These are phyloP conservation scores for Sphecodes monilicornis DNA, from an alignment of 2,888 invertebrate genomes.

Conservation along the genomic window DNA sequence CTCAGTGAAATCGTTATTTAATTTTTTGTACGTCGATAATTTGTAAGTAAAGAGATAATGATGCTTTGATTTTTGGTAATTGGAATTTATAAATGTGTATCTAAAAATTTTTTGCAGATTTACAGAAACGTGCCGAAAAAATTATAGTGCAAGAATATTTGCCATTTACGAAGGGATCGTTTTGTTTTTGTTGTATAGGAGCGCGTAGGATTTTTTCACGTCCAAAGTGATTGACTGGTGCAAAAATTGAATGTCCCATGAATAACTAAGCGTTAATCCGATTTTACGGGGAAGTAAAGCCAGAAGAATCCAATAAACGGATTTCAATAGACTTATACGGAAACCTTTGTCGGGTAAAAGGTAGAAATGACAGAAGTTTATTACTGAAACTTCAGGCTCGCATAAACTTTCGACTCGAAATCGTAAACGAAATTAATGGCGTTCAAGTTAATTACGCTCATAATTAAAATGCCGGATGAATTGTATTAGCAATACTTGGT, in stretches of 20 bases:
- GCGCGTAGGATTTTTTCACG: neutral
- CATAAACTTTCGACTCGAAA: neutral
- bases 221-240: neutral
- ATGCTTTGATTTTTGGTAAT: too few relatives aligned
- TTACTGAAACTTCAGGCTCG: neutral
- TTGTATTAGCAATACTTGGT: neutral
- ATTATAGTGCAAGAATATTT: too few relatives aligned
- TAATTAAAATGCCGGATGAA: neutral
- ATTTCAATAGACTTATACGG: slow-evolving; percentile 17
- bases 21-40: too few relatives aligned
- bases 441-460: neutral
- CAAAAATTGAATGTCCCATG: slow-evolving; percentile 1
- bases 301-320: slow-evolving; percentile 8
- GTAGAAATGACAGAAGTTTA: neutral
- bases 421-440: neutral
- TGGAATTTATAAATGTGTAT: too few relatives aligned
- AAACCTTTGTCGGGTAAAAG: neutral
- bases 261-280: slow-evolving; percentile 6
- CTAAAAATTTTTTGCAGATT: too few relatives aligned
- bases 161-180: too few relatives aligned
- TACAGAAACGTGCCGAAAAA: too few relatives aligned
- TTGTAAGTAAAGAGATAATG: too few relatives aligned
- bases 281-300: slow-evolving; percentile 26
- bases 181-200: neutral
- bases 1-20: too few relatives aligned